Conservation (phyloP, 23 tunicate genomes). For the Styela plicata region DNA sequence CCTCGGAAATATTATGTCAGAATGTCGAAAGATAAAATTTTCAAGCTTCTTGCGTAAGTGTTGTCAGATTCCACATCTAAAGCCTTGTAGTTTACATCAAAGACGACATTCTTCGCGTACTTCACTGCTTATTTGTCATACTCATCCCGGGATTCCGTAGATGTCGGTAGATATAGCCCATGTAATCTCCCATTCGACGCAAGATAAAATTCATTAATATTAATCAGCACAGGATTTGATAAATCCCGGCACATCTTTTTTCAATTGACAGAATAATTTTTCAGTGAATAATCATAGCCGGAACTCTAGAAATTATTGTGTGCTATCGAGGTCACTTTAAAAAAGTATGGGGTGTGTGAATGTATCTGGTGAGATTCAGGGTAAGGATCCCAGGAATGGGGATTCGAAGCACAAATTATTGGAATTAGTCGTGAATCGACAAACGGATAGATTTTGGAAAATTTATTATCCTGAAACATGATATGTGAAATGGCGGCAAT, state of each 20-base stretch:
- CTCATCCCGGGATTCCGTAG: too few relatives aligned
- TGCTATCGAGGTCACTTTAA: background rate
- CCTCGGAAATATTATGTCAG: background rate
- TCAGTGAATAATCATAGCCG: too few relatives aligned
- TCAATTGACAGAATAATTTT: too few relatives aligned
- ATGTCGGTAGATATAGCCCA: too few relatives aligned
- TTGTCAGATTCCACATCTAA: background rate
- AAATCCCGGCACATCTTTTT: background rate
- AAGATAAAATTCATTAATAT: background rate
- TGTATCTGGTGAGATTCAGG: background rate
- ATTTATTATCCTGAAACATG: too few relatives aligned
- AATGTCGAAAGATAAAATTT: background rate
- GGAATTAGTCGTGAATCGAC: background rate
- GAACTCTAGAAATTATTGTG: too few relatives aligned
- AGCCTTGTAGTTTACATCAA: background rate
- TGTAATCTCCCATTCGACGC: too few relatives aligned
- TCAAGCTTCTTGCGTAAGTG: background rate
- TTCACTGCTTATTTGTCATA: background rate
- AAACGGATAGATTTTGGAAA: too few relatives aligned
- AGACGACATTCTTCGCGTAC: background rate
- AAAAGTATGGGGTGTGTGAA: background rate
- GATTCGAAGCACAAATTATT: background rate
- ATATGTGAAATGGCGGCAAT: too few relatives aligned
- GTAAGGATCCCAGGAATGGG: background rate
- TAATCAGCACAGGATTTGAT: background rate